Conservation (phyloP, 1,140 invertebrate genomes). For the Streblospio benedicti region DNA sequence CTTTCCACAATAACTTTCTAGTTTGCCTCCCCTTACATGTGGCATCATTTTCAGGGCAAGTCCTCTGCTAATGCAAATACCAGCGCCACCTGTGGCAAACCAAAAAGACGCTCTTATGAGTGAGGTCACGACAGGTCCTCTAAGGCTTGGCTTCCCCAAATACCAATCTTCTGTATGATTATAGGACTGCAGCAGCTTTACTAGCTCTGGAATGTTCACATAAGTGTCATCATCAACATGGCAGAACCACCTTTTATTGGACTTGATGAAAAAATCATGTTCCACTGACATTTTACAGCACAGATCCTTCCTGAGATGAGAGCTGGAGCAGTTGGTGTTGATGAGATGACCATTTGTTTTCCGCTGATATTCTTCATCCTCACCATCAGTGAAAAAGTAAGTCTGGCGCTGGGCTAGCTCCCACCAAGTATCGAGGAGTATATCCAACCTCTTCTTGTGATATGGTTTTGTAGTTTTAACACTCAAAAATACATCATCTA, state of each 20-base stretch:
- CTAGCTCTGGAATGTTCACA: conserved; percentile 80
- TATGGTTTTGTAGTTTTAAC: no score
- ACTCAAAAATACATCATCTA: no score
- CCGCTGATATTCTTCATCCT: no score
- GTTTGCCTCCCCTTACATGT: conserved; percentile 85
- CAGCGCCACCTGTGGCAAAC: conserved; percentile 97
- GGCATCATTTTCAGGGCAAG: conserved; percentile 91
- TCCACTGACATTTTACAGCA: conserved; percentile 96
- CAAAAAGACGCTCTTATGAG: conserved; percentile 61
- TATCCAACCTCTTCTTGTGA: no score
- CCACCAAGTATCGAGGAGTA: no score
- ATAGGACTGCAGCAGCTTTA: conserved; percentile 72
- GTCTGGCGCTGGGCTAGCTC: no score
- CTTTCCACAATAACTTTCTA: conserved; percentile 83
- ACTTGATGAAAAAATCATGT: conserved; percentile 82
- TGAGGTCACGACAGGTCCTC: conserved; percentile 59
- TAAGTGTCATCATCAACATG: conserved; percentile 99
- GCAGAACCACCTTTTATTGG: conserved; percentile 92
- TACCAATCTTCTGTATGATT: conserved; percentile 89
- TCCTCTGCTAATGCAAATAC: conserved; percentile 88
- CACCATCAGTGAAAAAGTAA: no score
- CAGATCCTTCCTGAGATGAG: conserved; percentile 75
- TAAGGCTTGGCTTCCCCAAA: conserved; percentile 87
- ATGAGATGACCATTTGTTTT: conserved; percentile 91
- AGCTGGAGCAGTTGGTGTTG: conserved; percentile 88